Evolutionary conservation across 1,140 invertebrate genomes (phyloP), one percentile per base, ranked within the genome.

Genomic region (Anoplolepis gracilipes): DNA sequence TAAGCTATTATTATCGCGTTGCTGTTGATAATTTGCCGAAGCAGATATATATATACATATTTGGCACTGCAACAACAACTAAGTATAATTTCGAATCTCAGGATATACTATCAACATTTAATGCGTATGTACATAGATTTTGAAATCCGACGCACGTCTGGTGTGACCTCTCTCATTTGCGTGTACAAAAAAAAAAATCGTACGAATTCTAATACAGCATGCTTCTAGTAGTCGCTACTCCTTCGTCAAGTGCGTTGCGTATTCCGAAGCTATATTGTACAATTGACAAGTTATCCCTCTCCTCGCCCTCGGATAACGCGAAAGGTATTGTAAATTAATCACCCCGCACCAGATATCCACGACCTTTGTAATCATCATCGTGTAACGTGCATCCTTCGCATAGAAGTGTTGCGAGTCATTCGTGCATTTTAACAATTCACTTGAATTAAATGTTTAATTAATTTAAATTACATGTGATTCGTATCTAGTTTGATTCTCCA

Each of bases 71-170:
- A 78, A 65, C n/a, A 78, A 65, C 39, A 16, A 62, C 16, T 36
- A 76, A 16, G 11, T 78, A 70, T 85, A 89, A 79, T 91, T 92
- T 87, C 72, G 91, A 93, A 92, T 91, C 92, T 92, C 92, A 92
- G 89, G 89, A 91, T 90, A 90, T 90, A 90, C 78, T 78, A 84
- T 59, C 49, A 22, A 42, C 67, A 46, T 61, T 59, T 30, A 22
- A 59, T n/a, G 6, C n/a, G 19, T 33, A 42, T n/a, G n/a, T 42
- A 25, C 69, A 70, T n/a, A 53, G 36, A 30, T 13, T n/a, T 70
- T 7, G 33, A 81, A 72, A 61, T 82, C 53, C 53, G 25, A 7
- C 53, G n/a, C n/a, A 46, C 36, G 8, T 36, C 10, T 33, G 19
- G 53, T 72, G 25, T 73, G 36, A 46, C 30, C 13, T 19, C 46